Evolutionary conservation across 2,797 vertebrate genomes (phyloP).

Genomic region (Buceros bicornis): DNA sequence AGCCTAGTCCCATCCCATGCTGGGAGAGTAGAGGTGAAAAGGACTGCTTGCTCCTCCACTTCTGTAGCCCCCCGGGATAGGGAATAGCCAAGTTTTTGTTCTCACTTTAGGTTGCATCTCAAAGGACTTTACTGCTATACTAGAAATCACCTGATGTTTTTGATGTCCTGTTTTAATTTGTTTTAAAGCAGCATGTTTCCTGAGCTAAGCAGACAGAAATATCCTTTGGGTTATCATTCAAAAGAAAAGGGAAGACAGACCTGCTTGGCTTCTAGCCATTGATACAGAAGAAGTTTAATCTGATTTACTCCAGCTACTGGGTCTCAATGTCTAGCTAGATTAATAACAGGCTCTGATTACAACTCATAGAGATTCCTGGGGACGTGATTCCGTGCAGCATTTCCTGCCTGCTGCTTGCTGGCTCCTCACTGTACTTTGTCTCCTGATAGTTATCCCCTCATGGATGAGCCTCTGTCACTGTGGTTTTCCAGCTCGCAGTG

Average conservation of each 20-base stretch:
- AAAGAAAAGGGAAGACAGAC: background rate
- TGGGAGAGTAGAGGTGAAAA: background rate
- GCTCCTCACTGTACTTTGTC: background rate
- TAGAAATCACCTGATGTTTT: background rate
- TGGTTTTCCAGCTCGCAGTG: background rate
- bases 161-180: background rate
- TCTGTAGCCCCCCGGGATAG: background rate
- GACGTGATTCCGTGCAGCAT: background rate
- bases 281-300: conserved; percentile 69
- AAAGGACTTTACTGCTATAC: background rate
- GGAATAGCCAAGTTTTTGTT: background rate
- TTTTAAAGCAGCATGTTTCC: background rate
- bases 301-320: conserved; percentile 55
- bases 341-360: conserved; percentile 66
- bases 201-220: background rate
- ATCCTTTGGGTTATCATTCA: background rate
- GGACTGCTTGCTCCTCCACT: background rate
- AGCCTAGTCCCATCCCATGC: fast-evolving
- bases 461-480: background rate
- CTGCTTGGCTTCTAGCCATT: conserved; percentile 37
- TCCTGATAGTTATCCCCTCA: background rate
- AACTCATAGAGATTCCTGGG: background rate
- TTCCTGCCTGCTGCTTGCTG: conserved; percentile 2
- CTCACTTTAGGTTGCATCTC: background rate
- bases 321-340: conserved; percentile 36